These are phyloP conservation scores for Tipula helvola DNA, from an alignment of 2,888 invertebrate genomes.

Conservation along the genomic window DNA sequence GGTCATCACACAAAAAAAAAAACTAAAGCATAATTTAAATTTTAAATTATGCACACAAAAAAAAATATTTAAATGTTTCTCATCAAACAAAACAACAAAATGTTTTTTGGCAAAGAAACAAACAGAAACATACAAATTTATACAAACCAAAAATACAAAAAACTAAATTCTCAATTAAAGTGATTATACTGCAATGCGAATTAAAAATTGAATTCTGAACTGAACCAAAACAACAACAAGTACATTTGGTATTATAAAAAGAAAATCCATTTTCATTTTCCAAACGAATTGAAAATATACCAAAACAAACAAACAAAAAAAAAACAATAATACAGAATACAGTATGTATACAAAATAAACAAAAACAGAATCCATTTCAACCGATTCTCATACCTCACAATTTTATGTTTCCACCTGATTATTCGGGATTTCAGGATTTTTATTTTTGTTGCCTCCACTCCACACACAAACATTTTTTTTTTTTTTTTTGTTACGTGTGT, in stretches of 20 bases:
- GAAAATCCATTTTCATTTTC: neutral
- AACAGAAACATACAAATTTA: neutral
- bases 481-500: neutral
- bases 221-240: neutral
- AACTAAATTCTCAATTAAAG: neutral
- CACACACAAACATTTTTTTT: neutral
- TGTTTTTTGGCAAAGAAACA: neutral
- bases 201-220: neutral
- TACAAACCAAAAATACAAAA: neutral
- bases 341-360: no score
- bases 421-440: neutral
- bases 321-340: neutral
- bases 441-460: neutral
- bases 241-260: neutral
- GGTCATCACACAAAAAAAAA: neutral
- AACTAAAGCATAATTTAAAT: neutral
- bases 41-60: neutral
- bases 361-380: neutral
- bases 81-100: neutral
- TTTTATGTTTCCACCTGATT: neutral
- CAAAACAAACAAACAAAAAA: neutral
- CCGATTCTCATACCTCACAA: neutral
- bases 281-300: neutral
- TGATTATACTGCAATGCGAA: neutral
- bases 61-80: neutral